A percentile compares a stretch with the other conserved stretches of the same genome.
phyloP scores from a whole-genome alignment of 2,113 vertebrate genomes.

The Macaca nemestrina region DNA sequence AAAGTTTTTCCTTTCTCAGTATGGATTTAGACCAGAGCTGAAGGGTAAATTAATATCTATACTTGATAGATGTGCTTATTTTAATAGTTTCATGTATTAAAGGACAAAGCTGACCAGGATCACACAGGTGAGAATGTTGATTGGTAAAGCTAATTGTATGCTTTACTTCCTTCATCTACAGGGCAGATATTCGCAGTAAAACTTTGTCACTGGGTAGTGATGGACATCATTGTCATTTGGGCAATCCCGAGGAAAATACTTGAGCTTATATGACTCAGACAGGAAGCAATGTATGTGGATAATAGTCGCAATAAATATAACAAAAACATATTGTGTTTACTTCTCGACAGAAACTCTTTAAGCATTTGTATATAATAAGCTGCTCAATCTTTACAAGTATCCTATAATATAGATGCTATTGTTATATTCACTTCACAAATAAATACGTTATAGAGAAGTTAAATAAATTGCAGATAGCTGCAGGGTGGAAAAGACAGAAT shows the following conservation, averaged over 20 bases:
- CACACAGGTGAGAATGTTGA: neutral
- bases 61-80: slow-evolving; percentile 41
- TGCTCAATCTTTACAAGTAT: neutral
- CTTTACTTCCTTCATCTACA: neutral
- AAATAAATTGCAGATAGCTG: neutral
- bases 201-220: neutral
- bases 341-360: neutral
- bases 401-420: neutral
- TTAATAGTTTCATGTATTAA: slow-evolving; percentile 37
- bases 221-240: neutral
- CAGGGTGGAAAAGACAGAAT: neutral
- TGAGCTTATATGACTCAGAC: neutral
- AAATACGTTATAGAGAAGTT: neutral
- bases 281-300: neutral
- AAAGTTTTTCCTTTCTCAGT: slow-evolving; percentile 11
- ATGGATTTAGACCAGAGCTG: slow-evolving; percentile 20
- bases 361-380: neutral
- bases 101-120: neutral
- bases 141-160: neutral
- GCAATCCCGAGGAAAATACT: neutral
- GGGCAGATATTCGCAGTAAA: neutral
- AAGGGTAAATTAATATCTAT: slow-evolving; percentile 46
- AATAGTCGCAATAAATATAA: neutral
- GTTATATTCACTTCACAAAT: neutral
- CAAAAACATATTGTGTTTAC: neutral